A percentile compares a stretch with the other conserved stretches of the same genome.
Conservation (phyloP, 2,888 invertebrate genomes). For the Muschampia plurimacula region DNA sequence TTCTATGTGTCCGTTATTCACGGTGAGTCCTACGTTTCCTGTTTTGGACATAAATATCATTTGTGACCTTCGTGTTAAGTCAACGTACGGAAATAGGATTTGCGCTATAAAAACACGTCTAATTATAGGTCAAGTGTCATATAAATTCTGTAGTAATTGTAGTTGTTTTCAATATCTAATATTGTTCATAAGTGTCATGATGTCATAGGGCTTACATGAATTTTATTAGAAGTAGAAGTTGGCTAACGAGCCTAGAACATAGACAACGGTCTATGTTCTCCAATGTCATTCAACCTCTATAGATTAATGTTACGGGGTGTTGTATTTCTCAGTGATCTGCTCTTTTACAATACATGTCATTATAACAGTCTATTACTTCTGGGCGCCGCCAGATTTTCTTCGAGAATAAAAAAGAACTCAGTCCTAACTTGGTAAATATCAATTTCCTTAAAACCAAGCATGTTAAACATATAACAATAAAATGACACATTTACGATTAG, state of each 20-base stretch:
- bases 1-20: constrained; percentile 18
- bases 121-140: constrained; percentile 27
- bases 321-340: neutral
- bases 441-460: no score
- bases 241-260: neutral
- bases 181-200: constrained; percentile 18
- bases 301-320: neutral
- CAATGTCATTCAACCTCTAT: constrained; percentile 29
- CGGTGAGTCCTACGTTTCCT: constrained; percentile 28
- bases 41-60: constrained; percentile 21
- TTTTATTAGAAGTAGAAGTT: constrained; percentile 6
- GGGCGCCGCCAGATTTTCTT: no score
- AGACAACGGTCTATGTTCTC: neutral
- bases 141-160: constrained; percentile 7
- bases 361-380: neutral
- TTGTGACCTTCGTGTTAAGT: constrained; percentile 24
- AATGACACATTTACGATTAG: no score
- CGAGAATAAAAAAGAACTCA: no score
- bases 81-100: constrained; percentile 19
- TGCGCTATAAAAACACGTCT: constrained; percentile 14
- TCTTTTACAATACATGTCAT: neutral
- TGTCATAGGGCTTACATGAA: constrained; percentile 26
- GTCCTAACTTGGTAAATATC: no score
- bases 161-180: constrained; percentile 11
- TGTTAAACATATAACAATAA: no score